Percentiles rank a stretch among this genome's conserved stretches.
Conservation (phyloP, 2,113 vertebrate species). For the Rostratula benghalensis region DNA sequence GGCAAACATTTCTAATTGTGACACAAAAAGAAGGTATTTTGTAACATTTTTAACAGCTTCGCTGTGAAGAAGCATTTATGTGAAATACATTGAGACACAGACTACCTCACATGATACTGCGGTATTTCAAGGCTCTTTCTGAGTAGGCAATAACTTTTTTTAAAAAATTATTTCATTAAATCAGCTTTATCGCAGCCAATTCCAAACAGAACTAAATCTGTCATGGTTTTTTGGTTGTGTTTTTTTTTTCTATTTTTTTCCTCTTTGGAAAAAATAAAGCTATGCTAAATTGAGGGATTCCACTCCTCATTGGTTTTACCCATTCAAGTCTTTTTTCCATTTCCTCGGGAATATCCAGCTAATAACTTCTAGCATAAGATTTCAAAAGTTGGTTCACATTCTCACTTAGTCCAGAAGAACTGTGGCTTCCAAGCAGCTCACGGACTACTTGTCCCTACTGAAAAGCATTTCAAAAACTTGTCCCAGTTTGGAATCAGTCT, state of each 20-base stretch:
- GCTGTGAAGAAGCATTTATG: conserved; percentile 71
- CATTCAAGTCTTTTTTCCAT: conserved; percentile 2
- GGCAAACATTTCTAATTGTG: conserved; percentile 71
- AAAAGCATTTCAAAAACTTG: not conserved
- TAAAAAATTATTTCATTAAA: not conserved
- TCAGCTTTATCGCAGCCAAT: conserved; percentile 8
- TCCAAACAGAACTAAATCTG: not conserved
- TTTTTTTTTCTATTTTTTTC: not conserved
- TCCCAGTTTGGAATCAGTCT: not conserved
- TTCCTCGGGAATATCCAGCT: not conserved
- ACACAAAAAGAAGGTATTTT: conserved; percentile 70
- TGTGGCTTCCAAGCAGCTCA: not conserved
- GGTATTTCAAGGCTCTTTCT: conserved; percentile 57
- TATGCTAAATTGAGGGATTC: not conserved
- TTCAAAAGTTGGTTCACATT: not conserved
- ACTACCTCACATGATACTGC: conserved; percentile 44
- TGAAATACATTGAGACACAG: conserved; percentile 66
- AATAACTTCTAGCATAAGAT: not conserved
- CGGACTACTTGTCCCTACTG: not conserved
- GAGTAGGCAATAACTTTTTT: conserved; percentile 37
- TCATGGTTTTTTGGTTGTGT: not conserved
- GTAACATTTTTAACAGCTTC: conserved; percentile 69
- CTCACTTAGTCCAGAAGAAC: not conserved
- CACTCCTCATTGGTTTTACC: not conserved
- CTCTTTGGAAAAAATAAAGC: conserved; percentile 29